Evolutionary conservation across 2,797 vertebrate genomes (phyloP).

Genomic region (Anas bahamensis): DNA sequence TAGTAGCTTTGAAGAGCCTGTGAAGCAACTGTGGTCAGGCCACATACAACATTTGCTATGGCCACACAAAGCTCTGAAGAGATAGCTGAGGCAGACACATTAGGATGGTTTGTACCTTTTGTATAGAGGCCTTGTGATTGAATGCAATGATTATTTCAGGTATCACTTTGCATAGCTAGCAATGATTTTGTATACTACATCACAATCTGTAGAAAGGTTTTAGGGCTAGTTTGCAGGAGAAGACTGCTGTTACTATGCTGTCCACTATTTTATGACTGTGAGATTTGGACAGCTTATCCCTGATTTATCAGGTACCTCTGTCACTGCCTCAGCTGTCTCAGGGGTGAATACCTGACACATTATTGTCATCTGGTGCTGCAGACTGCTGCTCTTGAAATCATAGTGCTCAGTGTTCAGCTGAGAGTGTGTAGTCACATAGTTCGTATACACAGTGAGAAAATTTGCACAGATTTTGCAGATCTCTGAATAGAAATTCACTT

Average conservation of each 20-base stretch:
- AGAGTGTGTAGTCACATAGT: background rate
- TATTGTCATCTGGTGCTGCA: background rate
- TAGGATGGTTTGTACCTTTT: background rate
- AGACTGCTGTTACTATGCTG: background rate
- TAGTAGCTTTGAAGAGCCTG: background rate
- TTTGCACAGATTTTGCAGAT: fast-evolving
- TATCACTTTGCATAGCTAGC: background rate
- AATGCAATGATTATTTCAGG: background rate
- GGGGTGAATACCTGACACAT: background rate
- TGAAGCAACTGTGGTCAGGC: background rate
- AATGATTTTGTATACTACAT: background rate
- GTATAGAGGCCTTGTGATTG: background rate
- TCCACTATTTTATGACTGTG: background rate
- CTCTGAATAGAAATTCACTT: background rate
- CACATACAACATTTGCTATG: background rate
- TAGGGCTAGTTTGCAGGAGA: background rate
- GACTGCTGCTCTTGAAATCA: background rate
- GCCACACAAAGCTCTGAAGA: background rate
- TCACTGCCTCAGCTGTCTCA: background rate
- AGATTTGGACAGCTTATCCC: background rate
- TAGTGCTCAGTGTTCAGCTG: background rate
- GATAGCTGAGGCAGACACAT: background rate
- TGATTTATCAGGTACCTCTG: background rate
- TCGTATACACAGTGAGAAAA: background rate
- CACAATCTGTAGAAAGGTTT: background rate